A percentile compares a stretch with the other conserved stretches of the same genome.
phyloP scores from a whole-genome alignment of 1,140 invertebrate species.

The Lasioglossum baleicum region DNA sequence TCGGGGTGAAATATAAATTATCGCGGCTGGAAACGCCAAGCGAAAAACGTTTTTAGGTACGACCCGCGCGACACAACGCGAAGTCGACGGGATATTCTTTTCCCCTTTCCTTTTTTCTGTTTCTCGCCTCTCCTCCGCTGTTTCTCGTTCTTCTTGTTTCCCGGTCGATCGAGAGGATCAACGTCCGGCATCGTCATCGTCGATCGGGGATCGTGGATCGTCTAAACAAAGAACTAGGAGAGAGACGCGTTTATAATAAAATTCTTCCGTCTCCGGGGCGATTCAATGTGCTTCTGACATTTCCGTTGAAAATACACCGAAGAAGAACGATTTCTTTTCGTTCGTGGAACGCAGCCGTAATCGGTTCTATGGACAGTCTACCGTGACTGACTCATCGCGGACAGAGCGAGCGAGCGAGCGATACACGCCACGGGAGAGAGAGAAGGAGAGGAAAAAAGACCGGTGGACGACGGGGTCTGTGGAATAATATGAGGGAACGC shows the following conservation, averaged over 20 bases:
- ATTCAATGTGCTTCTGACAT: not conserved
- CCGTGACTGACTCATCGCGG: constrained; percentile 2
- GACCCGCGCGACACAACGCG: too few relatives aligned
- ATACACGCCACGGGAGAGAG: not conserved
- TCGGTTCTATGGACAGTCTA: not conserved
- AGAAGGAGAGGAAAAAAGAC: not conserved
- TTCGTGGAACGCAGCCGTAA: not conserved
- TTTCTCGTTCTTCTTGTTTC: too few relatives aligned
- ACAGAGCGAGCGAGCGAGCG: not conserved
- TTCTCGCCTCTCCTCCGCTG: too few relatives aligned
- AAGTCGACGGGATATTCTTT: too few relatives aligned
- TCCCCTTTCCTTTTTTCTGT: too few relatives aligned
- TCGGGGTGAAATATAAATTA: too few relatives aligned
- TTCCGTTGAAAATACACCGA: not conserved
- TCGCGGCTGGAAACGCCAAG: too few relatives aligned
- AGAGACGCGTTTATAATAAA: not conserved
- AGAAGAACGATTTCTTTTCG: not conserved
- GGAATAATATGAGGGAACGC: constrained; percentile 3
- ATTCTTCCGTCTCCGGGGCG: not conserved
- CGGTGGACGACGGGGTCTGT: not conserved
- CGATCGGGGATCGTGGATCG: too few relatives aligned
- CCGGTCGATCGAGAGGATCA: constrained; percentile 4
- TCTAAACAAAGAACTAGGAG: not conserved
- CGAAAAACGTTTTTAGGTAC: too few relatives aligned
- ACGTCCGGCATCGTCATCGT: not conserved